Evolutionary conservation across 2,113 vertebrate species (phyloP), one percentile per base, ranked within the genome.

Genomic region (Oryzias celebensis): DNA sequence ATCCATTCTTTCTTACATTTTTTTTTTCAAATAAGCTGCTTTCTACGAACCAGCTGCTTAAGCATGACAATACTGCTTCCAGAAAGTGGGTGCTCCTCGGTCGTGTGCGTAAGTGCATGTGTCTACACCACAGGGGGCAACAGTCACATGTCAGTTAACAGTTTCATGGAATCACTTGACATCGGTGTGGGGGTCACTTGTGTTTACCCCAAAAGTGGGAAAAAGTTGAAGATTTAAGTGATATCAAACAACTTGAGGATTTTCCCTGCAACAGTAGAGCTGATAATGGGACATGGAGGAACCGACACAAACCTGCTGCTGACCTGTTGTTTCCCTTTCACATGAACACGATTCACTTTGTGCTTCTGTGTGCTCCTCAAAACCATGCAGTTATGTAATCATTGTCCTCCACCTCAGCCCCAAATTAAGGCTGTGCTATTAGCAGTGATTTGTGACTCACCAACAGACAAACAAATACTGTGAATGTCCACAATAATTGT

Each of bases 91-190:
- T 15, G 36, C 48, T 12, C 44, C 16, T 23, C 17, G 20, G 0
- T 18, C 6, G 3, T 1, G n/a, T 52, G 52, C n/a, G n/a, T 42
- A 47, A 10, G 13, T 17, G 17, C 47, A 52, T 52, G 67, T 71
- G 73, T 52, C 36, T 18, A 46, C 45, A 26, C 65, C 2, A 3
- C 62, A 42, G 58, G 71, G 43, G 42, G 44, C 20, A 26, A 15
- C 49, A 28, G 58, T 66, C 77, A 75, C 71, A 23, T 61, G 75
- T 1, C 49, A 3, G 60, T 65, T 73, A 75, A 45, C 44, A 31
- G 14, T 20, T 76, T 46, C 24, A 55, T 55, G 22, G 57, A 59
- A 62, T 64, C 78, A 73, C 74, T 82, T 78, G 69, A 80, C 77
- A 73, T 75, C 22, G 7, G 14, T 50, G 47, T 15, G 57, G 17